Evolutionary conservation across 2,797 vertebrate species (phyloP).

Genomic region (Spinibarbus caldwelli): DNA sequence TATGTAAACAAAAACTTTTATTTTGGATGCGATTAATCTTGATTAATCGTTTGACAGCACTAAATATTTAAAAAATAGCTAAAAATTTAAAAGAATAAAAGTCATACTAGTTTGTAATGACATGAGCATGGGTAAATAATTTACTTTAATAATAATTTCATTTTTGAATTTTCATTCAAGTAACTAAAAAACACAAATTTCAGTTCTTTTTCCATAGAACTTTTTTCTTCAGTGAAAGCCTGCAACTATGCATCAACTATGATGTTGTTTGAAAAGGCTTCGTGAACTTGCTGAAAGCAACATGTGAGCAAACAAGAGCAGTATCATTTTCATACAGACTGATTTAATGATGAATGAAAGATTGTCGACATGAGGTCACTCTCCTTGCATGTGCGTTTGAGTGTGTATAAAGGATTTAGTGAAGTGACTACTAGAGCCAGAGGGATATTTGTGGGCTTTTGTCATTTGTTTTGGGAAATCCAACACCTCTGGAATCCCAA

Average conservation of each 20-base stretch:
- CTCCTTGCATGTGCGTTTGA: neutral
- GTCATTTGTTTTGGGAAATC: conserved; percentile 44
- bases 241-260: too few relatives aligned
- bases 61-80: too few relatives aligned
- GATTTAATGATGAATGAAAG: conserved; percentile 18
- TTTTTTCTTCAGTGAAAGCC: neutral
- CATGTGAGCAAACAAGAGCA: neutral
- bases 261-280: neutral
- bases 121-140: neutral
- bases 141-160: too few relatives aligned
- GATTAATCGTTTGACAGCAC: too few relatives aligned
- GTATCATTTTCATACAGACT: conserved; percentile 6
- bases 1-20: too few relatives aligned
- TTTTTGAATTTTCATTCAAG: neutral
- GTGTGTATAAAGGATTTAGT: conserved; percentile 6
- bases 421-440: conserved; percentile 25
- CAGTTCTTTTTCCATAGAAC: neutral
- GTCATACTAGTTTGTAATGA: neutral
- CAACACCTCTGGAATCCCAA: conserved; percentile 34
- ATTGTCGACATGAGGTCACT: conserved; percentile 49
- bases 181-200: neutral
- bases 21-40: too few relatives aligned
- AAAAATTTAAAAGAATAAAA: neutral
- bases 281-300: neutral
- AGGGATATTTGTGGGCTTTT: conserved; percentile 32